Evolutionary conservation across 1,140 invertebrate genomes (phyloP), one percentile per base, ranked within the genome.

Genomic region (Drosophila busckii): DNA sequence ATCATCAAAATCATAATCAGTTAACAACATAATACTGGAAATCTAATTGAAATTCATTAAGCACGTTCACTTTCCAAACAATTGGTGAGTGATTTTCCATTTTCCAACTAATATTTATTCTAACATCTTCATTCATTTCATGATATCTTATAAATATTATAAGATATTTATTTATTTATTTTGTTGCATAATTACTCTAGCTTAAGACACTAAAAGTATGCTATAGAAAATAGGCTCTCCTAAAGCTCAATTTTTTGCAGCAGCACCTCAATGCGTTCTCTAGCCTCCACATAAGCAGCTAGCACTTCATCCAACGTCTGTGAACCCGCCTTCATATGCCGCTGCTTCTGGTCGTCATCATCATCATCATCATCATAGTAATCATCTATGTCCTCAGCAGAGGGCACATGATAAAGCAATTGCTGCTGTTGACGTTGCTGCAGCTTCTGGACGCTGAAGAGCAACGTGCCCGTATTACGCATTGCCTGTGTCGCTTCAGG

Each of bases 401-500:
- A n/a, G 41, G 1, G n/a, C 23, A 8, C 5, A 19, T n/a, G n/a
- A n/a, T n/a, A n/a, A n/a, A n/a, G n/a, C n/a, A n/a, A n/a, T n/a
- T n/a, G 1, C 2, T 54, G 46, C 4, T 29, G 26, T 8, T 82
- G 54, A 0, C 78, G 53, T 38, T 87, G 85, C 29, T 85, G 50
- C 28, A 70, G 9, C 41, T 66, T 78, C 34, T 65, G 56, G 17
- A 84, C 3, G 12, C 61, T 52, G 3, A 87, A 56, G 9, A 54
- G n/a, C 8, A 87, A 10, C 1, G 35, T 26, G 3, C 85, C 85
- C 2, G 85, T 87, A 31, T 49, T 65, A 8, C 53, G 29, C 64
- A 70, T 84, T 3, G 48, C 66, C 8, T 29, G 31, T 1, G 15
- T 2, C 0, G 1, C 2, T n/a, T 10, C 16, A 5, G 4, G 0